These are phyloP conservation scores for Microchrysa polita DNA, from an alignment of 2,888 invertebrate genomes.

Conservation along the genomic window DNA sequence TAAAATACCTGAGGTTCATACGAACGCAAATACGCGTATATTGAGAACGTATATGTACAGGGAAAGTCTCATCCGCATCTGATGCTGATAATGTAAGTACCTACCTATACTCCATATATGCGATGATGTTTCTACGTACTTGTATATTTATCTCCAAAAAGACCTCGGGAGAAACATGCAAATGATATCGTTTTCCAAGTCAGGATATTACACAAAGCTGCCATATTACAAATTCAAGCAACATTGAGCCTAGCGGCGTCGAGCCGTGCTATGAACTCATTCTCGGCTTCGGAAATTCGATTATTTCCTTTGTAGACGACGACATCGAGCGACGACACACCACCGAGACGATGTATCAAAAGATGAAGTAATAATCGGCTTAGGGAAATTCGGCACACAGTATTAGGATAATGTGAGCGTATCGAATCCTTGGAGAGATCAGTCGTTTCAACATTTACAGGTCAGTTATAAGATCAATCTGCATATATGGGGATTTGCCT, in stretches of 20 bases:
- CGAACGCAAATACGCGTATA: too few species aligned
- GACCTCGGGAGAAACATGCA: not conserved
- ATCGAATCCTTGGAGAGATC: too few species aligned
- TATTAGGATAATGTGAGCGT: not conserved
- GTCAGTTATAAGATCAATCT: too few species aligned
- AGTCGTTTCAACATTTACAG: too few species aligned
- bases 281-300: not conserved
- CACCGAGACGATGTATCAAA: slow-evolving; percentile 20
- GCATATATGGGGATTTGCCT: not conserved
- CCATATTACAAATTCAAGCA: slow-evolving; percentile 5
- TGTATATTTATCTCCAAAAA: slow-evolving; percentile 18
- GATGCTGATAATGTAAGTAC: too few species aligned
- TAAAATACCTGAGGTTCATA: too few species aligned
- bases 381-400: slow-evolving; percentile 6
- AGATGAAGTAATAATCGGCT: slow-evolving; percentile 7
- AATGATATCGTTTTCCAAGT: not conserved
- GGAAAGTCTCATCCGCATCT: too few species aligned
- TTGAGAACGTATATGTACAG: too few species aligned
- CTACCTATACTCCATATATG: too few species aligned
- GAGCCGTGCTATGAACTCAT: not conserved
- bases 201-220: slow-evolving; percentile 11
- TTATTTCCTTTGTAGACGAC: slow-evolving; percentile 5
- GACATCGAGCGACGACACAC: too few species aligned
- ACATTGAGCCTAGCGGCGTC: not conserved
- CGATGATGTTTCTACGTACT: too few species aligned